Percentiles rank a stretch among this genome's conserved stretches.
Conservation (phyloP, 2,113 vertebrate species). For the Trinectes maculatus region DNA sequence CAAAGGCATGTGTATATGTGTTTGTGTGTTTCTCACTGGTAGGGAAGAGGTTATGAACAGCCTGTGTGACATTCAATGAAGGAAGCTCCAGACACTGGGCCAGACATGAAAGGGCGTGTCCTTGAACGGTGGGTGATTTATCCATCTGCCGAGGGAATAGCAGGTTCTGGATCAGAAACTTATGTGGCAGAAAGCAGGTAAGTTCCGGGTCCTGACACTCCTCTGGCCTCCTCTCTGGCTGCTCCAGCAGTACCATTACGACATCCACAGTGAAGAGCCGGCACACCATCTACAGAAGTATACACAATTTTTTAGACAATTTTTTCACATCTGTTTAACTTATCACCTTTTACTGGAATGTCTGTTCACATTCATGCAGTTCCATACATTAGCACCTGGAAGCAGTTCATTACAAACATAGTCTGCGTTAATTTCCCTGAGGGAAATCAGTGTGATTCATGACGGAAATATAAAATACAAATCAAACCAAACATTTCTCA, state of each 20-base stretch:
- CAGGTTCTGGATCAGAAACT: slow-evolving; percentile 88
- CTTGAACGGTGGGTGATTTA: slow-evolving; percentile 84
- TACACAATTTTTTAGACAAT: too few relatives aligned
- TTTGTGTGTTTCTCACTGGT: slow-evolving; percentile 79
- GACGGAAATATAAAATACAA: too few relatives aligned
- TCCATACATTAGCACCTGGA: too few relatives aligned
- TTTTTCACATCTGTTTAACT: too few relatives aligned
- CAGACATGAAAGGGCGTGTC: slow-evolving; percentile 88
- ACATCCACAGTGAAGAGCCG: slow-evolving; percentile 93
- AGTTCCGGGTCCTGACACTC: slow-evolving; percentile 74
- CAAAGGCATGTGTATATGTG: neutral
- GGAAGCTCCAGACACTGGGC: slow-evolving; percentile 88
- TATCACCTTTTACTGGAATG: too few relatives aligned
- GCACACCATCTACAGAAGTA: slow-evolving; percentile 79
- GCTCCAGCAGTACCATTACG: slow-evolving; percentile 86
- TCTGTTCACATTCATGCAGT: neutral
- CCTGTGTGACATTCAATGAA: slow-evolving; percentile 65
- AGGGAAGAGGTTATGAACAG: slow-evolving; percentile 83
- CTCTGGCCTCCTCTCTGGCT: slow-evolving; percentile 81
- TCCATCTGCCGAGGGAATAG: slow-evolving; percentile 89
- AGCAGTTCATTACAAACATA: too few relatives aligned
- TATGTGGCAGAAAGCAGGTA: slow-evolving; percentile 83
- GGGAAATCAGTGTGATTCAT: too few relatives aligned
- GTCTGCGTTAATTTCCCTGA: too few relatives aligned
- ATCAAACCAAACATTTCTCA: neutral